phyloP scores from a whole-genome alignment of 2,888 invertebrate genomes.

The Drosophila vallismaia region DNA sequence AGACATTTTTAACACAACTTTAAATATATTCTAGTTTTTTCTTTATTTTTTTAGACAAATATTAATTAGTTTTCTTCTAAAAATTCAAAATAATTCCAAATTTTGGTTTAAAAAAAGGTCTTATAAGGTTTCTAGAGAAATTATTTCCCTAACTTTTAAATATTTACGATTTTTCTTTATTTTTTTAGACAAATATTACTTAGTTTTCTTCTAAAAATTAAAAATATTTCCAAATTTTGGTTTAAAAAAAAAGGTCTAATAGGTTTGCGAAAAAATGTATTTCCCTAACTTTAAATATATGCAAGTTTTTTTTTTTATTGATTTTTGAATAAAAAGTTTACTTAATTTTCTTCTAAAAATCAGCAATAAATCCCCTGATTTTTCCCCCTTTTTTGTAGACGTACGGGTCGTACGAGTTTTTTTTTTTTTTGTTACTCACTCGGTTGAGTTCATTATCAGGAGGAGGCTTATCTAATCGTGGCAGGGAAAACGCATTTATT shows the following conservation, averaged over 20 bases:
- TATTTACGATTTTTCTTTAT: no score
- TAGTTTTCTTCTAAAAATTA: not conserved
- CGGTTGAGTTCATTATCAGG: conserved; percentile 35
- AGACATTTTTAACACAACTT: no score
- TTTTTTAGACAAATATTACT: conserved; percentile 23
- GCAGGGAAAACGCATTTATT: conserved; percentile 55
- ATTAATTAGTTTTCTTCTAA: not conserved
- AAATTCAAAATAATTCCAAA: conserved; percentile 8
- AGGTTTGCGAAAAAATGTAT: no score
- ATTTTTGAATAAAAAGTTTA: conserved; percentile 20
- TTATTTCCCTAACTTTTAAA: no score
- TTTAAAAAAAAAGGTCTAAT: no score
- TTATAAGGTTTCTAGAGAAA: no score
- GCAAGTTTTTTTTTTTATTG: not conserved
- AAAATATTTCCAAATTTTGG: conserved; percentile 17
- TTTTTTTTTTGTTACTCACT: conserved; percentile 24
- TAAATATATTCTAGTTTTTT: no score
- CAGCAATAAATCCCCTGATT: conserved; percentile 10
- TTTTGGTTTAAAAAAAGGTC: no score
- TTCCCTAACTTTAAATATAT: no score
- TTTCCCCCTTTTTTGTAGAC: conserved; percentile 1
- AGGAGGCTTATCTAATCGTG: conserved; percentile 58
- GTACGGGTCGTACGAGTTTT: conserved; percentile 4
- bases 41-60: conserved; percentile 10
- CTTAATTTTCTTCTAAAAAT: conserved; percentile 1